Conservation (phyloP, 1,140 invertebrate genomes). For the Drosophila fuyamai region DNA sequence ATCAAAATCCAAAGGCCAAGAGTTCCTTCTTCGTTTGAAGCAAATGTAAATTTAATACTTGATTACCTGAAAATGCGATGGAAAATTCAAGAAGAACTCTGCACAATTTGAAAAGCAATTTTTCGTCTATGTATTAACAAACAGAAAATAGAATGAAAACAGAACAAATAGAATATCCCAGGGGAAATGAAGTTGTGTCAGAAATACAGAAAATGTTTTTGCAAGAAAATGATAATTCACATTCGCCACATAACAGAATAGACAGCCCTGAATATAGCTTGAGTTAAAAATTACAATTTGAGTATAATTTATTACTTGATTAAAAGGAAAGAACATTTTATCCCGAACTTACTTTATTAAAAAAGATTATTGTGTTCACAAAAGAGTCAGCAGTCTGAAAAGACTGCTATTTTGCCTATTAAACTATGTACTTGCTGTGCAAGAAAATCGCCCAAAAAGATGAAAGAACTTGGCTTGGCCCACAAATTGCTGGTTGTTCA, state of each 20-base stretch:
- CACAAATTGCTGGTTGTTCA: slow-evolving; percentile 9
- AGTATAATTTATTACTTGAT: too few relatives aligned
- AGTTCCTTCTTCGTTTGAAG: neutral
- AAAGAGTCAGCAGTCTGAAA: neutral
- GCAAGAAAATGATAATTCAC: neutral
- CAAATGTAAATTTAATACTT: slow-evolving; percentile 52
- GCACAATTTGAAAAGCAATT: slow-evolving; percentile 11
- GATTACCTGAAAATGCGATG: slow-evolving; percentile 27
- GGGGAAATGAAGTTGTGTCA: neutral
- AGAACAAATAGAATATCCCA: slow-evolving; percentile 1
- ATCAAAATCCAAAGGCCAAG: slow-evolving; percentile 53
- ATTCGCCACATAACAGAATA: neutral
- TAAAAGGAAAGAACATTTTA: neutral
- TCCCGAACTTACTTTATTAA: neutral
- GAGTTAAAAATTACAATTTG: neutral
- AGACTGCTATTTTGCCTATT: neutral
- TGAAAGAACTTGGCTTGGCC: slow-evolving; percentile 13
- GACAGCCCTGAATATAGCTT: too few relatives aligned
- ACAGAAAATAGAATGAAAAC: slow-evolving; percentile 1
- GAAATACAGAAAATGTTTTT: neutral
- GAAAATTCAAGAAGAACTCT: neutral
- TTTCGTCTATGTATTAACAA: slow-evolving; percentile 1
- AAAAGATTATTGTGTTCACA: neutral
- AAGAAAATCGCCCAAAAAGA: slow-evolving; percentile 11
- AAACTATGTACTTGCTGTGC: neutral